phyloP scores from a whole-genome alignment of 2,797 vertebrate species.

The Champsocephalus esox region DNA sequence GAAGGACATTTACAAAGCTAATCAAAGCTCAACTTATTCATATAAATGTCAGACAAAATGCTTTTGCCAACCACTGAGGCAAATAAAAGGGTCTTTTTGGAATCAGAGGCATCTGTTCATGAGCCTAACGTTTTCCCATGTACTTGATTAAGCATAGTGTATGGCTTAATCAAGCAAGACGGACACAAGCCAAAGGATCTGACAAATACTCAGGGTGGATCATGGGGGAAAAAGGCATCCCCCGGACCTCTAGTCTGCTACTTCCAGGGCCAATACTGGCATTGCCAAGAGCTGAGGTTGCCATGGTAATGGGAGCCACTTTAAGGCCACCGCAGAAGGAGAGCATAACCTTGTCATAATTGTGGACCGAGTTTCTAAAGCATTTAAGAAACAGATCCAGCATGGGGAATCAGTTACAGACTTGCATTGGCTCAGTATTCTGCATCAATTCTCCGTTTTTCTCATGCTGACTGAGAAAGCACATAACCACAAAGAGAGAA shows the following conservation, averaged over 20 bases:
- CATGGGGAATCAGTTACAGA: constrained; percentile 66
- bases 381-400: constrained; percentile 64
- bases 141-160: constrained; percentile 30
- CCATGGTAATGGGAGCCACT: constrained; percentile 55
- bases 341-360: constrained; percentile 65
- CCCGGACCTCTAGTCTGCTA: constrained; percentile 38
- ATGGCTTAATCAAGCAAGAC: constrained; percentile 41
- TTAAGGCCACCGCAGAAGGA: constrained; percentile 57
- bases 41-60: constrained; percentile 33
- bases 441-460: constrained; percentile 52
- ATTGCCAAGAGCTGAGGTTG: constrained; percentile 55
- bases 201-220: constrained; percentile 35
- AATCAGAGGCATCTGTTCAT: constrained; percentile 39
- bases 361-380: constrained; percentile 45
- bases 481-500: constrained; percentile 22
- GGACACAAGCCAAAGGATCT: constrained; percentile 28
- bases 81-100: constrained; percentile 27
- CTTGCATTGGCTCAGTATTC: constrained; percentile 39
- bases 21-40: constrained; percentile 15
- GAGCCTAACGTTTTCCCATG: constrained; percentile 38
- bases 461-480: constrained; percentile 47
- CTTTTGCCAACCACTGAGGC: constrained; percentile 26
- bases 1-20: constrained; percentile 27
- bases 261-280: constrained; percentile 30
- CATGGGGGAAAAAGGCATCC: constrained; percentile 40